These are phyloP conservation scores for Campylomormyrus tamandua DNA, from an alignment of 2,113 vertebrate species.

Conservation along the genomic window DNA sequence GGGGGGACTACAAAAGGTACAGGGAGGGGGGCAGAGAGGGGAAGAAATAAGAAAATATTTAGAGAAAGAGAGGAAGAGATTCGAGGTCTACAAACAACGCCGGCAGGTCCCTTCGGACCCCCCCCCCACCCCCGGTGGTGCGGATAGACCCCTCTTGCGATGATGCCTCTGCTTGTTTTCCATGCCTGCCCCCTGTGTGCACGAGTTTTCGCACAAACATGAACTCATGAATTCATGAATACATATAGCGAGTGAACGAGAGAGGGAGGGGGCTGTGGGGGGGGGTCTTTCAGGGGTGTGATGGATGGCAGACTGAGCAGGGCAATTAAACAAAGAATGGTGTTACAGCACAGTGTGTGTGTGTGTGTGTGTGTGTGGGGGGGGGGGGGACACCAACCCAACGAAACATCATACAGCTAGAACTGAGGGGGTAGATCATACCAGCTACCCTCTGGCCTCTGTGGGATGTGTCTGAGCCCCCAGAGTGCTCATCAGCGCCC, in stretches of 20 bases:
- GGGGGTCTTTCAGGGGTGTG: background rate
- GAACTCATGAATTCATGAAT: conserved; percentile 72
- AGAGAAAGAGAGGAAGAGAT: conserved; percentile 44
- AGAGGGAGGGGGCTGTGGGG: conserved; percentile 1
- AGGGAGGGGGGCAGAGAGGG: background rate
- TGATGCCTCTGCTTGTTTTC: conserved; percentile 52
- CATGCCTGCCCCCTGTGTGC: conserved; percentile 53
- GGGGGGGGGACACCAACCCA: conserved; percentile 17
- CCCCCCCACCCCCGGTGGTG: conserved; percentile 26
- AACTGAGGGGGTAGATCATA: background rate
- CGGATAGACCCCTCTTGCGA: conserved; percentile 52
- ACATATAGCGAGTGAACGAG: conserved; percentile 43
- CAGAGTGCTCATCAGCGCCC: background rate
- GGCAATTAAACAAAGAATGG: conserved; percentile 16
- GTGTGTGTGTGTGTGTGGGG: conserved; percentile 26
- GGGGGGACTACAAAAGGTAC: background rate
- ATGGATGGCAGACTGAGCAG: background rate
- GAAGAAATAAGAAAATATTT: conserved; percentile 25
- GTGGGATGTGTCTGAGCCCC: background rate
- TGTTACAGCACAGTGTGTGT: background rate
- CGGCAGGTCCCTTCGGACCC: conserved; percentile 47
- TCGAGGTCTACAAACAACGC: conserved; percentile 49
- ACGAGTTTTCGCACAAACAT: conserved; percentile 67
- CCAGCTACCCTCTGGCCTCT: background rate
- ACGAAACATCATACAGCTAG: background rate